Evolutionary conservation across 1,140 invertebrate genomes (phyloP).

Genomic region (Antheraea pernyi): DNA sequence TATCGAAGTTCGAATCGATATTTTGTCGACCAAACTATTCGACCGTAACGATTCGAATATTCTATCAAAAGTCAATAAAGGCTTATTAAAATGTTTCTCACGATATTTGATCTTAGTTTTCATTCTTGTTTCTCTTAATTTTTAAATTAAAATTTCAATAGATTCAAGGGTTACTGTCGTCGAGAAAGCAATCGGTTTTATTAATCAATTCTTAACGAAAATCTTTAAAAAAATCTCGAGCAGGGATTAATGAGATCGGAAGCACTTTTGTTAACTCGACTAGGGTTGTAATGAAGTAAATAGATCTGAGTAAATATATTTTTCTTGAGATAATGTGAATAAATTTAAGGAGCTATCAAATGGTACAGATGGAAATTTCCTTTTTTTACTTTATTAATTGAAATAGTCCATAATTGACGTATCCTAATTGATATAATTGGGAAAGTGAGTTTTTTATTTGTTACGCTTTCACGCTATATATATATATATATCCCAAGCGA

Average conservation of each 20-base stretch:
- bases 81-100: neutral
- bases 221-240: constrained; percentile 1
- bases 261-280: neutral
- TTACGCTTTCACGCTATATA: too few relatives aligned
- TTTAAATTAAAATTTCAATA: constrained; percentile 1
- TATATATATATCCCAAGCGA: too few relatives aligned
- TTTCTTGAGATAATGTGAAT: too few relatives aligned
- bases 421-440: too few relatives aligned
- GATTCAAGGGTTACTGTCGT: neutral
- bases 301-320: neutral
- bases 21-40: too few relatives aligned
- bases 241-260: constrained; percentile 3
- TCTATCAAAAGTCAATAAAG: neutral
- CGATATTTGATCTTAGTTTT: neutral
- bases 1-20: too few relatives aligned
- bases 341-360: too few relatives aligned
- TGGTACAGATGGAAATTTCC: neutral
- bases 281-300: neutral
- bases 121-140: neutral
- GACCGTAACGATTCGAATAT: neutral
- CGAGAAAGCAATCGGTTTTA: neutral
- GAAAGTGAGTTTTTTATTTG: too few relatives aligned
- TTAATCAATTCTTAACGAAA: constrained; percentile 11
- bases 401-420: too few relatives aligned
- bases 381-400: neutral